Evolutionary conservation across 1,140 invertebrate species (phyloP), one percentile per base, ranked within the genome.

Genomic region (Harlomillsia oculata): DNA sequence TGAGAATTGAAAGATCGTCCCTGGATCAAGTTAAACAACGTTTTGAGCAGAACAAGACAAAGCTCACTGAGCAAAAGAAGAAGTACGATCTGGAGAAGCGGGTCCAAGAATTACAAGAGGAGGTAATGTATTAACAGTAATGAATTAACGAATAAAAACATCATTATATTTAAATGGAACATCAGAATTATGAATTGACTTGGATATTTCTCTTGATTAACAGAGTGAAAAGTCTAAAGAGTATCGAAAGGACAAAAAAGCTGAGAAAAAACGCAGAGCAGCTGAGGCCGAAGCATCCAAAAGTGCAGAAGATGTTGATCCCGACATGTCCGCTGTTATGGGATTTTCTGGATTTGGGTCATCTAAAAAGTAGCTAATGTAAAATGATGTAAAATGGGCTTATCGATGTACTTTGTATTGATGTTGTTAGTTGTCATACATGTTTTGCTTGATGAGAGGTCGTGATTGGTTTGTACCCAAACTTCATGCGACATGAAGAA

Each of bases 321-420:
- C 76, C 23, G 91, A 97, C 70, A 82, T 98, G 74, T 85, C 89
- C 8, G 82, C 89, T 53, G 83, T 98, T 37, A 98, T 98, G 96
- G 95, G 96, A 16, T 99, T 98, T 72, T 87, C 87, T 13, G 93
- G 92, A 2, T 99, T 99, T 77, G 89, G 91, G 1, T 81, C 84
- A 1, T 84, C 87, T 20, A 97, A 96, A 71, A 92, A 90, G 69
- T 74, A 63, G 68, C 28, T 20, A 5, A 25, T 9, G 14, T 6
- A 21, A 41, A 41, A 18, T 23, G 25, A 5, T 9, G 21, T 40
- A 39, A 32, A 16, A 34, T 9, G 32, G 32, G n/a, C n/a, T n/a
- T n/a, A n/a, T n/a, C n/a, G n/a, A n/a, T n/a, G n/a, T n/a, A n/a
- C n/a, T n/a, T n/a, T n/a, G n/a, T n/a, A n/a, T n/a, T n/a, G n/a